Base-by-base conservation (phyloP, 2,113 vertebrate genomes). In the Cyprinodon tularosa region DNA sequence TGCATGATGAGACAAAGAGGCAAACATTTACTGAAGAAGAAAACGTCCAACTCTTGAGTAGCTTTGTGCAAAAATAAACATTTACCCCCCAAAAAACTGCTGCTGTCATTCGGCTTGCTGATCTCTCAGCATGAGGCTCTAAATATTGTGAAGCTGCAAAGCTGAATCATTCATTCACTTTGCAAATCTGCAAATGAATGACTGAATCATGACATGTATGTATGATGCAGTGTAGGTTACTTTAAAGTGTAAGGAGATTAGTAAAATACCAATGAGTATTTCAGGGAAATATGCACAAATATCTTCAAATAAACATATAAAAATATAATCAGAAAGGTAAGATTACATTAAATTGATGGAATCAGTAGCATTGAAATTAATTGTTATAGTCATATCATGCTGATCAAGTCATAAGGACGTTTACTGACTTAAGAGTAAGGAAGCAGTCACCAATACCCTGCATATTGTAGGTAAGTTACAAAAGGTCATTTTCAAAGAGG, bases 111-210 rank as follows among this genome's bases (percentile, higher is more conserved):
- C 81, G 89, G 85, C 84, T 48, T 63, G 12, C 76, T 78, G 88
- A 89, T 92, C 84, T 86, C 76, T 72, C 84, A 74, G 81, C 89
- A 89, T 90, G 81, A 83, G 66, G 60, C 74, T 71, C 38, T 79
- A 38, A 64, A 76, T 67, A 80, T 42, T 84, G 84, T 80, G 29
- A 62, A 73, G 47, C 72, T 82, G 84, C 71, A 62, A 63, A 53
- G 14, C 78, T 72, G 40, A 50, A 74, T 57, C 68, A 42, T 73
- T 80, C 89, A 92, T 92, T 91, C 90, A 92, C 80, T 93, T 93
- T 90, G 89, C 88, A 77, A 40, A 88, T 76, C 71, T 84, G 82
- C 88, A 91, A 90, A 93, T 91, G 89, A 92, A 90, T 92, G 90
- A 77, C 72, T 29, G 69, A 77, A 84, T 81, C 74, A 82, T 80